These are phyloP conservation scores for Hassar affinis DNA, from an alignment of 2,113 vertebrate species.

Conservation along the genomic window DNA sequence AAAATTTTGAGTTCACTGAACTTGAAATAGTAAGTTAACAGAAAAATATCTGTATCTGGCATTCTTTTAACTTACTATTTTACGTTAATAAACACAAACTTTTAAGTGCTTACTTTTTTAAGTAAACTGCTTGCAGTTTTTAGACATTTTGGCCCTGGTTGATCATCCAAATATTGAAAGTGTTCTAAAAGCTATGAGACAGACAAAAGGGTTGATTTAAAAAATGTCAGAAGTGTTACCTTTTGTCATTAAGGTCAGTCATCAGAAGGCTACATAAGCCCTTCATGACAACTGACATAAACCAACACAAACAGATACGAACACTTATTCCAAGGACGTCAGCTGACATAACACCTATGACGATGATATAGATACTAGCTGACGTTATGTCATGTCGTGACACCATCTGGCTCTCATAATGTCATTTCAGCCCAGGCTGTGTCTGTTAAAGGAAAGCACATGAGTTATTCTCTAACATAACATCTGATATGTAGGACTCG, in stretches of 20 bases:
- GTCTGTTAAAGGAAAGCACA: constrained; percentile 7
- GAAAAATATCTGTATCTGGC: no score
- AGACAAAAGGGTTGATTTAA: no score
- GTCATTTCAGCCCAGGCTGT: not conserved
- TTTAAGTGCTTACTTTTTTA: no score
- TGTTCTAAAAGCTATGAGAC: not conserved
- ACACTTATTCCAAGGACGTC: not conserved
- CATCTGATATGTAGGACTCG: not conserved
- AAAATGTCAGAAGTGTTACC: not conserved
- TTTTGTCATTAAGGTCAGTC: not conserved
- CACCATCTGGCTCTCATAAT: not conserved
- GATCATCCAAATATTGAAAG: not conserved
- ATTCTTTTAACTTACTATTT: no score
- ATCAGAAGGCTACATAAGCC: not conserved
- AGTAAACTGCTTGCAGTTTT: not conserved
- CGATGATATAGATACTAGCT: not conserved
- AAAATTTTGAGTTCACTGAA: no score
- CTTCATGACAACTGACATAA: not conserved
- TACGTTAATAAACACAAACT: no score
- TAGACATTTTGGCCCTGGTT: not conserved
- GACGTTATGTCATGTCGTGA: constrained; percentile 2
- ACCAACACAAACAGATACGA: no score
- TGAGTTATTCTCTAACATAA: not conserved
- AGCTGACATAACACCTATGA: not conserved
- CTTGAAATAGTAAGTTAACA: no score